Conservation (phyloP, 2,888 invertebrate species). For the Deroplatys truncata region DNA sequence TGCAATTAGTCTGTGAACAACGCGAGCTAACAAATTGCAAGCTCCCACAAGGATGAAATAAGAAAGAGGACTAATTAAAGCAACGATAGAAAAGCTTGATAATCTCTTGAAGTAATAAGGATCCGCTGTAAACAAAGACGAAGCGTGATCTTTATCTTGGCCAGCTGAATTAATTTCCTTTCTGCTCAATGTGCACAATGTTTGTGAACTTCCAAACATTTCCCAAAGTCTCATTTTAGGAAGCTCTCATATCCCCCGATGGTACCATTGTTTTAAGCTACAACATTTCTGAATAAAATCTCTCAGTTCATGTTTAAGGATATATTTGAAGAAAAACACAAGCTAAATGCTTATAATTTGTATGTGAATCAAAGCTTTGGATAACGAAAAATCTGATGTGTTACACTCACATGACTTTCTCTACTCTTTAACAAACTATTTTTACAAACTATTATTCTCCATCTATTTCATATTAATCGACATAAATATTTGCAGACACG, state of each 20-base stretch:
- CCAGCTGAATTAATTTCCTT: not conserved
- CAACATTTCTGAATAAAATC: no score
- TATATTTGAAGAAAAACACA: no score
- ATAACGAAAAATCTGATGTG: no score
- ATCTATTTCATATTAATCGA: no score
- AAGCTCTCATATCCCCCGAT: not conserved
- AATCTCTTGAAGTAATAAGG: not conserved
- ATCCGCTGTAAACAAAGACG: not conserved
- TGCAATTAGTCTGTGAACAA: not conserved
- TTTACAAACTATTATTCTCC: no score
- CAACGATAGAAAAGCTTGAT: not conserved
- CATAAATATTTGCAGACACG: no score
- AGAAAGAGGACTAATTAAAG: not conserved
- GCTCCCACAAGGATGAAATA: not conserved
- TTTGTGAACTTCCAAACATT: not conserved
- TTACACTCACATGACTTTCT: no score
- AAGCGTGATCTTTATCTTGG: not conserved
- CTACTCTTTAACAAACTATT: no score
- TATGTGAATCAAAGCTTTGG: no score
- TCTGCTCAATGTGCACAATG: not conserved
- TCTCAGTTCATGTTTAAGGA: no score
- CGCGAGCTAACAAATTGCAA: not conserved
- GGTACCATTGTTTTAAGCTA: no score
- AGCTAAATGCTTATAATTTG: no score
- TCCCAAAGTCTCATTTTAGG: not conserved